phyloP scores from a whole-genome alignment of 2,113 vertebrate genomes.

The Tympanuchus pallidicinctus region DNA sequence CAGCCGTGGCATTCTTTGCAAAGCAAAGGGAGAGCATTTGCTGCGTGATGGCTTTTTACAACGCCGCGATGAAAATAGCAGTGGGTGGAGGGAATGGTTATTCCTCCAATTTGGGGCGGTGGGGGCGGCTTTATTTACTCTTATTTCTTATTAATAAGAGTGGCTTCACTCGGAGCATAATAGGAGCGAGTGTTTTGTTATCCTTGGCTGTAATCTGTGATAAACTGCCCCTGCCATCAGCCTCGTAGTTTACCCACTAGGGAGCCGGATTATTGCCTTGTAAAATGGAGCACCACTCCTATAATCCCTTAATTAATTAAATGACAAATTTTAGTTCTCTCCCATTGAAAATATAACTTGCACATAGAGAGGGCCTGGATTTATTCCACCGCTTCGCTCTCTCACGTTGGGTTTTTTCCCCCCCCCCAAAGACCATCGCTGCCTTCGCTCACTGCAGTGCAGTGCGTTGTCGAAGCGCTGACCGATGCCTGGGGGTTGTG shows the following conservation, averaged over 20 bases:
- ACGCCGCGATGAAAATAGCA: slow-evolving; percentile 50
- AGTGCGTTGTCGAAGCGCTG: too few relatives aligned
- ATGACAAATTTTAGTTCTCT: slow-evolving; percentile 82
- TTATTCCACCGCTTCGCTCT: slow-evolving; percentile 53
- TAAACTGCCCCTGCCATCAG: slow-evolving; percentile 77
- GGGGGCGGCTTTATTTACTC: slow-evolving; percentile 73
- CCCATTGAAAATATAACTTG: slow-evolving; percentile 79
- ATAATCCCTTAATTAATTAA: slow-evolving; percentile 85
- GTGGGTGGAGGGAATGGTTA: slow-evolving; percentile 34
- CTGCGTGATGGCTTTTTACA: slow-evolving; percentile 71
- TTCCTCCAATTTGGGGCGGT: slow-evolving; percentile 53
- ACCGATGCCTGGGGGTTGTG: too few relatives aligned
- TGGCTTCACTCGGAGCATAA: slow-evolving; percentile 70
- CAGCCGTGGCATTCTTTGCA: background rate
- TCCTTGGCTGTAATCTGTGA: slow-evolving; percentile 79
- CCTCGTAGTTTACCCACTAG: slow-evolving; percentile 79
- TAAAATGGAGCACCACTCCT: slow-evolving; percentile 84
- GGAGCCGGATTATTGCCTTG: slow-evolving; percentile 83
- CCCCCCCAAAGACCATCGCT: background rate
- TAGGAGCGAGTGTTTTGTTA: slow-evolving; percentile 77
- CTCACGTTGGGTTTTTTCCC: background rate
- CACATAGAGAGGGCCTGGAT: slow-evolving; percentile 60
- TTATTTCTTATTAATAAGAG: slow-evolving; percentile 81
- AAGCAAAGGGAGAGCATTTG: slow-evolving; percentile 43
- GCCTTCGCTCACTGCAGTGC: background rate